phyloP scores from a whole-genome alignment of 2,797 vertebrate species.

The Melanotaenia parkinsoni region DNA sequence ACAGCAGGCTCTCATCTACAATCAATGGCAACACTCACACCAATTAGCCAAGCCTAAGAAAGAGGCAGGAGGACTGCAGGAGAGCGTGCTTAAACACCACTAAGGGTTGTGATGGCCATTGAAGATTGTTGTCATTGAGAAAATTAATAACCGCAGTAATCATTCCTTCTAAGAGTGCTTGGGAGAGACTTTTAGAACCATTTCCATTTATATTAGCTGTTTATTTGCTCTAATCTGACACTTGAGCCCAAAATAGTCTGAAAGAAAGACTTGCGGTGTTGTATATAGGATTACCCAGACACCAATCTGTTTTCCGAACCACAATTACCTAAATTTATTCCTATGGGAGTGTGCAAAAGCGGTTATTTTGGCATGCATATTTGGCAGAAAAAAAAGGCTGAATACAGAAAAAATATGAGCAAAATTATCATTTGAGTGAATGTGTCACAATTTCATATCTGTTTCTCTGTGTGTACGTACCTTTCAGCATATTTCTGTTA shows the following conservation, averaged over 20 bases:
- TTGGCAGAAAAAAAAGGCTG: constrained; percentile 35
- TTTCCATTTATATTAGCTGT: constrained; percentile 55
- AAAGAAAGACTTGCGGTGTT: constrained; percentile 47
- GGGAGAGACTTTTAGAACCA: constrained; percentile 41
- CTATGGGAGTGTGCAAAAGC: constrained; percentile 21
- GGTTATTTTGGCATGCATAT: constrained; percentile 21
- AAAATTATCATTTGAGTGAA: constrained; percentile 38
- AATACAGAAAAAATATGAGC: constrained; percentile 40
- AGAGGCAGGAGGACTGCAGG: constrained; percentile 36
- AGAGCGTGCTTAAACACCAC: constrained; percentile 48
- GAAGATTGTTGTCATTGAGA: constrained; percentile 36
- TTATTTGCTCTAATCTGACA: constrained; percentile 60
- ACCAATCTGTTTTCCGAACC: constrained; percentile 64
- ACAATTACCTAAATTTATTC: constrained; percentile 59
- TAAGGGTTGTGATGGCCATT: constrained; percentile 54
- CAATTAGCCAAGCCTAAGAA: constrained; percentile 61
- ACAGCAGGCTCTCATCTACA: constrained; percentile 59
- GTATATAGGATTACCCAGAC: constrained; percentile 67
- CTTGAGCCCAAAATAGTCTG: constrained; percentile 45
- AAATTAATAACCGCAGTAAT: constrained; percentile 47
- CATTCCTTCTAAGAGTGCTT: constrained; percentile 38
- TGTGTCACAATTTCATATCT: constrained; percentile 17
- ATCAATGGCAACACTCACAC: constrained; percentile 63
- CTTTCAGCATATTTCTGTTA: constrained; percentile 55
- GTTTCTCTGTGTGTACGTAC: constrained; percentile 15